Percentiles rank a stretch among this genome's conserved stretches.
Conservation (phyloP, 2,113 vertebrate genomes). For the Crotalus helleri region DNA sequence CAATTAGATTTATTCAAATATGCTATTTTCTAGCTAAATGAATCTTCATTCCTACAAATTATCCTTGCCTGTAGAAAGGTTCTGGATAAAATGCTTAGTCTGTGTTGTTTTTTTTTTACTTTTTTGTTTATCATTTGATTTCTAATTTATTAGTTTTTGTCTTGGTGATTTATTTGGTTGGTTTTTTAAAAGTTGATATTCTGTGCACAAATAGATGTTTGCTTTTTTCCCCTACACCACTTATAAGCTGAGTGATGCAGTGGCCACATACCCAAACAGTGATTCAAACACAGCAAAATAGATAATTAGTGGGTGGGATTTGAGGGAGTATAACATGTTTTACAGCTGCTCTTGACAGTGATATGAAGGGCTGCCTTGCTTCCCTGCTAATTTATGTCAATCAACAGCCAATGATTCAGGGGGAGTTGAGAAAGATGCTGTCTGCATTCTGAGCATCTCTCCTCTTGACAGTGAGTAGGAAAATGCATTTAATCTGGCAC, state of each 20-base stretch:
- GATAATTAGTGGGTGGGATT: background rate
- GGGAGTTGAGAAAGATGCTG: background rate
- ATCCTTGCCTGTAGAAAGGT: background rate
- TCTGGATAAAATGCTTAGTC: background rate
- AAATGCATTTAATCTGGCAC: background rate
- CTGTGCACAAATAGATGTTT: background rate
- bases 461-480: background rate
- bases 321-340: background rate
- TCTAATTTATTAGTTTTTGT: background rate
- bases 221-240: background rate
- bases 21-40: background rate
- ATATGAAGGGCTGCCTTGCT: background rate
- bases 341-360: conserved; percentile 6
- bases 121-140: background rate
- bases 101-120: background rate
- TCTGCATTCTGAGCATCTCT: conserved; percentile 1
- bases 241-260: background rate
- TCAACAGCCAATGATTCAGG: conserved; percentile 5
- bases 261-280: background rate
- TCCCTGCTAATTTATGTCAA: conserved; percentile 18
- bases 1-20: background rate
- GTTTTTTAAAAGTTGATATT: background rate
- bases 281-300: conserved; percentile 10
- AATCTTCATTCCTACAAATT: background rate
- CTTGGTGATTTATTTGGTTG: background rate